Percentiles rank a stretch among this genome's conserved stretches.
Evolutionary conservation across 1,140 invertebrate genomes (phyloP).

Genomic region (Drosophila seguyi): DNA sequence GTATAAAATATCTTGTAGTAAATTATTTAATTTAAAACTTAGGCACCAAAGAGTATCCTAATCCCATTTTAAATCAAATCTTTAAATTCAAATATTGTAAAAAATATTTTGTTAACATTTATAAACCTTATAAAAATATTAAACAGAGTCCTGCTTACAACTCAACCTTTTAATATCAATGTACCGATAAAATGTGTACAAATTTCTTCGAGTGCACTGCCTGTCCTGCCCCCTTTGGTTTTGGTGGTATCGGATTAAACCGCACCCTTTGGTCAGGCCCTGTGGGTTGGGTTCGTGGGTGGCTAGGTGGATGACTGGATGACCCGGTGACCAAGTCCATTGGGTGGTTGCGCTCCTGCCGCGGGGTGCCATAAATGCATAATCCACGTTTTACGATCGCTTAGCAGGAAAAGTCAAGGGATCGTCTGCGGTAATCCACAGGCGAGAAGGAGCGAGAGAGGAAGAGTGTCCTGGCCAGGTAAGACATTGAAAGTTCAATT

Average conservation of each 20-base stretch:
- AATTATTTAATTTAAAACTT: not conserved
- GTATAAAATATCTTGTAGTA: not conserved
- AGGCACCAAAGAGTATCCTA: not conserved
- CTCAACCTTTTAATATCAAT: not conserved
- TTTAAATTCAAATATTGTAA: not conserved
- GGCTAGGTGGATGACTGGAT: not conserved
- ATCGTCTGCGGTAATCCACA: constrained; percentile 79
- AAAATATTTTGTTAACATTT: not conserved
- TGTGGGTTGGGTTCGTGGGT: constrained; percentile 13
- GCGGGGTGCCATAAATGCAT: constrained; percentile 71
- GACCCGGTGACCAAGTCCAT: constrained; percentile 1
- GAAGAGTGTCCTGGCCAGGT: constrained; percentile 6
- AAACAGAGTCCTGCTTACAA: not conserved
- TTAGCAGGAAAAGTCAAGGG: constrained; percentile 84
- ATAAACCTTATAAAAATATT: not conserved
- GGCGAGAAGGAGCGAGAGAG: not conserved
- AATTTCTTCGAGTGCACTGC: constrained; percentile 42
- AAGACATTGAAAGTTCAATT: constrained; percentile 55
- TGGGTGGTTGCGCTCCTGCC: constrained; percentile 33
- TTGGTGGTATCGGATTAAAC: constrained; percentile 78
- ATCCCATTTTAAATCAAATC: not conserved
- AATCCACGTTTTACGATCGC: constrained; percentile 78
- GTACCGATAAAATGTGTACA: not conserved
- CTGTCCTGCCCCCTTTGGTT: constrained; percentile 29
- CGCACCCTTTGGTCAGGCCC: constrained; percentile 50